Conservation (phyloP, 1,140 invertebrate genomes). For the Mamestra configurata region DNA sequence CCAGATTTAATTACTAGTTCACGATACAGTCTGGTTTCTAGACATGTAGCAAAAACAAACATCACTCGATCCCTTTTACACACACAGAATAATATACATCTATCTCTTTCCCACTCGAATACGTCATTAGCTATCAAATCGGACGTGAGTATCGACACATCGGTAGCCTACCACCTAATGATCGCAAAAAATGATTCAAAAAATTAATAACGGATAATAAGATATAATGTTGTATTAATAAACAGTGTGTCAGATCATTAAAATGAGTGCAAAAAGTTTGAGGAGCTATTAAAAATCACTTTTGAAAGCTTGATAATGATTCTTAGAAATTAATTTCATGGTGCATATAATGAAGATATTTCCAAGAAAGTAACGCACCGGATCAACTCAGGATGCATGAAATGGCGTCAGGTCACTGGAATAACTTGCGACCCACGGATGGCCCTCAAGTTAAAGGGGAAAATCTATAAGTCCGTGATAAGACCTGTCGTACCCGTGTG, state of each 20-base stretch:
- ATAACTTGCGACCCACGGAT: no score
- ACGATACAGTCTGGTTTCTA: slow-evolving; percentile 18
- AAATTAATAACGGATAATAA: slow-evolving; percentile 14
- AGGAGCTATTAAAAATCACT: neutral
- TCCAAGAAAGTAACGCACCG: neutral
- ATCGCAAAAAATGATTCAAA: slow-evolving; percentile 38
- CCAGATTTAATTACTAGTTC: neutral
- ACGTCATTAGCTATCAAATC: slow-evolving; percentile 42
- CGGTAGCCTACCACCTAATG: slow-evolving; percentile 48
- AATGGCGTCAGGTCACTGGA: no score
- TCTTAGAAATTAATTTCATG: neutral
- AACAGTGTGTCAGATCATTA: slow-evolving; percentile 15
- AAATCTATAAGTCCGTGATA: no score
- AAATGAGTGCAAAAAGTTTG: slow-evolving; percentile 4
- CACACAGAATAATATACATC: neutral
- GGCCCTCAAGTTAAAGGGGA: no score
- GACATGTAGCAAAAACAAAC: slow-evolving; percentile 36
- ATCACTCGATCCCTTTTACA: slow-evolving; percentile 1
- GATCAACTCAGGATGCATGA: no score
- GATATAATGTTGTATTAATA: neutral
- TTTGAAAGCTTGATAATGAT: neutral
- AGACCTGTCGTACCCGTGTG: no score
- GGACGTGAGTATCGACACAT: slow-evolving; percentile 43
- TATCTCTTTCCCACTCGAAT: neutral
- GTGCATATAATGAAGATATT: neutral